Base-by-base conservation (phyloP, 2,113 vertebrate genomes). In the Meles meles region DNA sequence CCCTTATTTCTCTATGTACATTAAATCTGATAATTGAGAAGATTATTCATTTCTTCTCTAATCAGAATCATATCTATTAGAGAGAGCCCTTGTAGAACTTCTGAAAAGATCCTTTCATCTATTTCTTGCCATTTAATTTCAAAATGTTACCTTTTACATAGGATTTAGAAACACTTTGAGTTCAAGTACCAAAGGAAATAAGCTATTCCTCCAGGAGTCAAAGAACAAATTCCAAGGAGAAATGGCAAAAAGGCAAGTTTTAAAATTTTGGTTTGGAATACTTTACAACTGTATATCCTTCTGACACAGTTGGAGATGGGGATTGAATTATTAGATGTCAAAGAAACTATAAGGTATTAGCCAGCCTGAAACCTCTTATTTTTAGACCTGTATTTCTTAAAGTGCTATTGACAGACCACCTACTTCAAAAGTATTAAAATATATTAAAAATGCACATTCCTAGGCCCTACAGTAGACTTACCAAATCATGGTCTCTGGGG, bases 231-330 rank as follows among this genome's bases (percentile, higher is more conserved):
- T 96, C 80, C 96, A 95, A 97, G 90, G 88, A 93, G 92, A 97
- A 80, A 83, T 85, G 47, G 98, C 97, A 55, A 97, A 98, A 96
- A 97, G 94, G 99, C 98, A 98, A 98, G 98, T 96, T 97, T 98
- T 89, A 90, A 71, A 93, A 97, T 57, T 86, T 94, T 65, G 34
- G 5, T 88, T 96, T 94, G 20, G 94, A 63, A 79, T 83, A 89
- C 52, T 83, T 31, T 97, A 61, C 2, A 84, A 88, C 42, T 93
- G 80, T 93, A 18, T 97, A 61, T 82, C 71, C 13, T 88, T 44
- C 80, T 97, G 77, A 97, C 44, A 84, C n/a, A 57, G 82, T 61
- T 93, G n/a, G 49, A 96, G 27, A 90, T 83, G 34, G 34, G 2
- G 12, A 49, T 90, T 11, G 82, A 92, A 72, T 63, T 61, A 82